A percentile compares a stretch with the other conserved stretches of the same genome.
phyloP scores from a whole-genome alignment of 2,113 vertebrate species.

The Heterocephalus glaber region DNA sequence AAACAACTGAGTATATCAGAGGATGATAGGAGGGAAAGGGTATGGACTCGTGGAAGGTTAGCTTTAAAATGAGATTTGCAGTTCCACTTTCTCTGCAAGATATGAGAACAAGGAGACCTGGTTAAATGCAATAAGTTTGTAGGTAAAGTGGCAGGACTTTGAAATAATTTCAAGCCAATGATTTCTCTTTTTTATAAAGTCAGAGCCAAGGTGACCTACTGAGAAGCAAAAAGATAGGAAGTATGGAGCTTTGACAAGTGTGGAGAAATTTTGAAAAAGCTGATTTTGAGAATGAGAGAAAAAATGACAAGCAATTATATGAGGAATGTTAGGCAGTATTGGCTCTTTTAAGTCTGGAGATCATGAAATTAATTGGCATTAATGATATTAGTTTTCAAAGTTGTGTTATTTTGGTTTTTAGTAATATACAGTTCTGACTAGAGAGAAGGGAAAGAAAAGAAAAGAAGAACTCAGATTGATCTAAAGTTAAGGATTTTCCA shows the following conservation, averaged over 20 bases:
- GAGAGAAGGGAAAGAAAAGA: neutral
- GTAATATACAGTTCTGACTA: neutral
- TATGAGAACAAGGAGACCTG: neutral
- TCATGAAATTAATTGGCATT: neutral
- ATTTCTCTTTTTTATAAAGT: neutral
- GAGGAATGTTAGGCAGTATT: neutral
- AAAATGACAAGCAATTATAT: neutral
- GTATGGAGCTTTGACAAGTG: neutral
- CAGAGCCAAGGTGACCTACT: neutral
- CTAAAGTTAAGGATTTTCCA: conserved; percentile 43
- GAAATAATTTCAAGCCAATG: neutral
- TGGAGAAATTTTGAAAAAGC: neutral
- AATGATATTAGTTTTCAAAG: conserved; percentile 49
- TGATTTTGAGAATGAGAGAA: neutral
- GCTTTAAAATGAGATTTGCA: neutral
- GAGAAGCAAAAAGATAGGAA: neutral
- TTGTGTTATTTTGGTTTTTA: neutral
- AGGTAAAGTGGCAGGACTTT: neutral
- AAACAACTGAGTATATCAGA: neutral
- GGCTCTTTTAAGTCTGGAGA: neutral
- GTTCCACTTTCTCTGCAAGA: neutral
- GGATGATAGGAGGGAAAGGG: neutral
- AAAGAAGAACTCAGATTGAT: neutral
- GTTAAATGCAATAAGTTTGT: neutral
- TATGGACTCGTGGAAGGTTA: neutral